Evolutionary conservation across 2,888 invertebrate genomes (phyloP), one percentile per base, ranked within the genome.

Genomic region (Anthoptus insignis): DNA sequence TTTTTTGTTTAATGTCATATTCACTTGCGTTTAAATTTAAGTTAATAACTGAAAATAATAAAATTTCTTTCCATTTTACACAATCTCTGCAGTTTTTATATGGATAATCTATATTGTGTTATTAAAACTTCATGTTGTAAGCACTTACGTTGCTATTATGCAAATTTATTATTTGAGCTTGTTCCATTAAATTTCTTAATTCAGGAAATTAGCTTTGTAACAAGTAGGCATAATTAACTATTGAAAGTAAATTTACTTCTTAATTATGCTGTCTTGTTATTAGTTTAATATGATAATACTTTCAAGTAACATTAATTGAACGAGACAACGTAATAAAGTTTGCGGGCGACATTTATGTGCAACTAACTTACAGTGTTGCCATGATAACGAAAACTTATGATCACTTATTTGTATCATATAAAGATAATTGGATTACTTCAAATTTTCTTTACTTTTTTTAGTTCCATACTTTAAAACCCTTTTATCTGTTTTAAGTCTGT

Each of bases 191-290:
- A 21, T 45, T 39, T 52, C n/a, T n/a, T n/a, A n/a, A n/a, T n/a
- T n/a, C n/a, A 39, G 27, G 34, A 49, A 60, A 67, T 50, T 53
- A n/a, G 69, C 71, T 76, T 67, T 71, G 70, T 75, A 73, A 73
- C 74, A 76, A 76, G 81, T 77, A 76, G 76, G 75, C 75, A 73
- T 64, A 59, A 49, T 75, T 72, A 76, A 73, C 80, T 22, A 29
- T 79, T 76, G 76, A 73, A 78, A 66, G n/a, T n/a, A 75, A 68
- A 71, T 60, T 73, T 74, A 70, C 65, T 9, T 66, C 52, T 61
- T 57, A 67, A 50, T 72, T 70, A 65, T 67, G 73, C 68, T 71
- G 67, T 73, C 70, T 76, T 58, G 54, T 49, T 21, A 21, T 21
- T 21, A 47, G n/a, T 47, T 21, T 47, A 24, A 6, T 45, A 47